Percentiles rank a stretch among this genome's conserved stretches.
These are phyloP conservation scores for Ceratosolen fusciceps DNA, from an alignment of 1,140 invertebrate genomes.

Conservation along the genomic window DNA sequence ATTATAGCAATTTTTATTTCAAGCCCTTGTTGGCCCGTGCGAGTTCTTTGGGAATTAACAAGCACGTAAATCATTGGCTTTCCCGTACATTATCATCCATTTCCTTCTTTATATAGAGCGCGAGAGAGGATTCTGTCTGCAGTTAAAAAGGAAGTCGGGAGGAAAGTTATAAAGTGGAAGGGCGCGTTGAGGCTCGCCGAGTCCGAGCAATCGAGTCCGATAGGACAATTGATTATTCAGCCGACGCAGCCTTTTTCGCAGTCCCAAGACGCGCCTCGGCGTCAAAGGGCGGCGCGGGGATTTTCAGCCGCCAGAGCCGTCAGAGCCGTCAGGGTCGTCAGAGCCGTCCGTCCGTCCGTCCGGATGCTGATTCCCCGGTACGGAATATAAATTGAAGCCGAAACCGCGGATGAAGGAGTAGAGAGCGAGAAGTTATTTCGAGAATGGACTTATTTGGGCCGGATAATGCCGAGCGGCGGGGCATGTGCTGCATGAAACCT, in stretches of 20 bases:
- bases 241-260: background rate
- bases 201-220: too few relatives aligned
- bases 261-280: too few relatives aligned
- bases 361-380: constrained; percentile 15
- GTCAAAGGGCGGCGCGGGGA: too few relatives aligned
- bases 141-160: too few relatives aligned
- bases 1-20: constrained; percentile 13
- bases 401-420: background rate
- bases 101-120: background rate
- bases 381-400: constrained; percentile 33
- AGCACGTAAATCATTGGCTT: constrained; percentile 23
- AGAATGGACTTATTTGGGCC: constrained; percentile 37
- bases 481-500: constrained; percentile 38
- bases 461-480: constrained; percentile 38
- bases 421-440: constrained; percentile 30
- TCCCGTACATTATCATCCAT: background rate
- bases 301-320: constrained; percentile 24
- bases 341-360: too few relatives aligned
- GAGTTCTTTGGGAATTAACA: constrained; percentile 21
- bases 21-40: background rate
- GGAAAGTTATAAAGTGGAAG: too few relatives aligned
- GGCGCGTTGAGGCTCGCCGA: too few relatives aligned
- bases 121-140: too few relatives aligned
- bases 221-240: background rate
- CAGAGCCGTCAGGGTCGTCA: constrained; percentile 28